Evolutionary conservation across 2,113 vertebrate species (phyloP).

Genomic region (Hippocampus guttulatus): DNA sequence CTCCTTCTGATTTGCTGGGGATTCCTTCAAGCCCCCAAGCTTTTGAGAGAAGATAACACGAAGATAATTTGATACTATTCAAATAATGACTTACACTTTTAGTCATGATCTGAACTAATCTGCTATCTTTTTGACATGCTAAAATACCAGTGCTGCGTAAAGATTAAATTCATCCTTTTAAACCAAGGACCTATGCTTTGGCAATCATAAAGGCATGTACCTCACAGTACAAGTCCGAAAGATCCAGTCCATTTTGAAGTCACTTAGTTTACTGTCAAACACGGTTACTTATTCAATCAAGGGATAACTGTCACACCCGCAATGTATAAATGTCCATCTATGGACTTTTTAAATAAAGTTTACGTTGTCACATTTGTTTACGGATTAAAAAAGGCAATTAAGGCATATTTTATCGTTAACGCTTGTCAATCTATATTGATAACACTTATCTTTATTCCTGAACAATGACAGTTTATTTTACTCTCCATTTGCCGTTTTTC

Average conservation of each 20-base stretch:
- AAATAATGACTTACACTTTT: conserved; percentile 53
- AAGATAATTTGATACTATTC: conserved; percentile 63
- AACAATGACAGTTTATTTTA: not conserved
- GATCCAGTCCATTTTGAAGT: not conserved
- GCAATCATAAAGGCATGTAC: not conserved
- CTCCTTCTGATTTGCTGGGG: conserved; percentile 36
- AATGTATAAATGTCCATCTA: not conserved
- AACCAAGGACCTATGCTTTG: not conserved
- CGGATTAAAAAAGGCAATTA: not conserved
- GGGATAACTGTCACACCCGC: conserved; percentile 1
- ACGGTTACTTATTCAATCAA: not conserved
- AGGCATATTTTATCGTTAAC: not conserved
- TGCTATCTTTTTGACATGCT: conserved; percentile 28
- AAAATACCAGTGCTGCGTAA: conserved; percentile 24
- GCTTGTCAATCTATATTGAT: not conserved
- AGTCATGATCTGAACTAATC: conserved; percentile 29
- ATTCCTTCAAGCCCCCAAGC: conserved; percentile 49
- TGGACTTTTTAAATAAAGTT: not conserved
- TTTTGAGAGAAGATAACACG: conserved; percentile 53
- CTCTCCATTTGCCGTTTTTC: not conserved
- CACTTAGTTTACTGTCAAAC: not conserved
- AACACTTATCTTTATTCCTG: not conserved
- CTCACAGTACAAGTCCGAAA: not conserved
- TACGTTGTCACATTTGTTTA: not conserved
- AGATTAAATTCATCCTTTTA: conserved; percentile 12